A percentile compares a stretch with the other conserved stretches of the same genome.
These are phyloP conservation scores for Trissolcus brochymenae DNA, from an alignment of 2,888 invertebrate species.

Conservation along the genomic window DNA sequence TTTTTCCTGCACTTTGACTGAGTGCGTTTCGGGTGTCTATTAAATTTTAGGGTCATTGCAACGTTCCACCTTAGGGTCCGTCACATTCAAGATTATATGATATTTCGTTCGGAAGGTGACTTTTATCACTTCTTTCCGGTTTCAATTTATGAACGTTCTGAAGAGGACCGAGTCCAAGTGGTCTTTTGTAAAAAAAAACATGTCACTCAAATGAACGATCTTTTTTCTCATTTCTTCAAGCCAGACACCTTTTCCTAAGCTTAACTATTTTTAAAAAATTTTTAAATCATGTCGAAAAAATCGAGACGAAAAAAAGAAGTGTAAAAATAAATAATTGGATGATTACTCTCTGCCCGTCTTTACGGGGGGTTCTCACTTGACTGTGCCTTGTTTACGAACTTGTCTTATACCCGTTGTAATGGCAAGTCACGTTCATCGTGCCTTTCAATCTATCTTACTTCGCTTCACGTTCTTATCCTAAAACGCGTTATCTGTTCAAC, in stretches of 20 bases:
- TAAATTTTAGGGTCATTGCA: slow-evolving; percentile 19
- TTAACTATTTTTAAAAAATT: slow-evolving; percentile 2
- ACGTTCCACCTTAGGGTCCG: slow-evolving; percentile 4
- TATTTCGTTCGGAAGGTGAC: slow-evolving; percentile 19
- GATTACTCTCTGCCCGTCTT: slow-evolving; percentile 6
- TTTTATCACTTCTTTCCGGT: slow-evolving; percentile 23
- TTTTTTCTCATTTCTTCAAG: background rate
- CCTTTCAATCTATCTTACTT: slow-evolving; percentile 34
- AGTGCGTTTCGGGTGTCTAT: slow-evolving; percentile 12
- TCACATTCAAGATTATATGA: slow-evolving; percentile 8
- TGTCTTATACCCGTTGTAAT: slow-evolving; percentile 58
- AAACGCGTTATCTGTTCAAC: slow-evolving; percentile 56
- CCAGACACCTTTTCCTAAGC: too few species aligned
- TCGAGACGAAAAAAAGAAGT: slow-evolving; percentile 22
- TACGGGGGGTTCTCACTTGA: slow-evolving; percentile 42
- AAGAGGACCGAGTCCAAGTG: background rate
- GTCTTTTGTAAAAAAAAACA: background rate
- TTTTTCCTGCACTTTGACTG: slow-evolving; percentile 7
- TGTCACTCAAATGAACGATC: background rate
- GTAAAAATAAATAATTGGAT: slow-evolving; percentile 23
- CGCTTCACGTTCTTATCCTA: slow-evolving; percentile 22
- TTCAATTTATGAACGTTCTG: slow-evolving; percentile 7
- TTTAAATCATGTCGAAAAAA: slow-evolving; percentile 24
- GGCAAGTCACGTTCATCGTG: slow-evolving; percentile 51
- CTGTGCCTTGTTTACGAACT: slow-evolving; percentile 60